A percentile compares a stretch with the other conserved stretches of the same genome.
phyloP scores from a whole-genome alignment of 2,797 vertebrate genomes.

The Peromyscus melanophrys region DNA sequence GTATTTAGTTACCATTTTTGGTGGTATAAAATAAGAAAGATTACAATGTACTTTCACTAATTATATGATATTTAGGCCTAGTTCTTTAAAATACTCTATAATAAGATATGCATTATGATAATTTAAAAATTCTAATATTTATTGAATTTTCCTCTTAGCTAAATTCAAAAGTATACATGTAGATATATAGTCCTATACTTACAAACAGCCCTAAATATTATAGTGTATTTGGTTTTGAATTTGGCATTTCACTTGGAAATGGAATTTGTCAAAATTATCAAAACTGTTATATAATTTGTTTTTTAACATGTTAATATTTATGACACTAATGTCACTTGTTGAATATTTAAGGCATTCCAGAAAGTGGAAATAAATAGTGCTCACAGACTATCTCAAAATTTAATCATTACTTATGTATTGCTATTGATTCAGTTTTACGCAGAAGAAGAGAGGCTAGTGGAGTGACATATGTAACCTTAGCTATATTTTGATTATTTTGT shows the following conservation, averaged over 20 bases:
- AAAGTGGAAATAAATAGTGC: neutral
- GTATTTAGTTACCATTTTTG: neutral
- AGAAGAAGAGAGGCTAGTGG: neutral
- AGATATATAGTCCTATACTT: neutral
- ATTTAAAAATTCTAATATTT: neutral
- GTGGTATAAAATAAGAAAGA: neutral
- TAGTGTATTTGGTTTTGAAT: neutral
- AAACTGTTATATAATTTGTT: neutral
- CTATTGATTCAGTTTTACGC: neutral
- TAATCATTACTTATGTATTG: neutral
- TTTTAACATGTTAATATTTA: conserved; percentile 6
- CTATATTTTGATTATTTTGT: neutral
- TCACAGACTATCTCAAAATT: conserved; percentile 7
- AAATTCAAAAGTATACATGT: neutral
- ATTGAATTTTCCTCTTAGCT: neutral
- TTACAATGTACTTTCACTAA: neutral
- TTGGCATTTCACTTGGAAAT: neutral
- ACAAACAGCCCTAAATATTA: neutral
- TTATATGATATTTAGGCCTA: neutral
- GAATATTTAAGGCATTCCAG: neutral
- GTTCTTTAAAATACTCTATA: neutral
- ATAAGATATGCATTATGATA: neutral
- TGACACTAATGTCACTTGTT: neutral
- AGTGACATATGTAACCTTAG: neutral
- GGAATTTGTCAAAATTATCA: neutral